Conservation (phyloP, 2,888 invertebrate genomes). For the Augochlorella aurata region DNA sequence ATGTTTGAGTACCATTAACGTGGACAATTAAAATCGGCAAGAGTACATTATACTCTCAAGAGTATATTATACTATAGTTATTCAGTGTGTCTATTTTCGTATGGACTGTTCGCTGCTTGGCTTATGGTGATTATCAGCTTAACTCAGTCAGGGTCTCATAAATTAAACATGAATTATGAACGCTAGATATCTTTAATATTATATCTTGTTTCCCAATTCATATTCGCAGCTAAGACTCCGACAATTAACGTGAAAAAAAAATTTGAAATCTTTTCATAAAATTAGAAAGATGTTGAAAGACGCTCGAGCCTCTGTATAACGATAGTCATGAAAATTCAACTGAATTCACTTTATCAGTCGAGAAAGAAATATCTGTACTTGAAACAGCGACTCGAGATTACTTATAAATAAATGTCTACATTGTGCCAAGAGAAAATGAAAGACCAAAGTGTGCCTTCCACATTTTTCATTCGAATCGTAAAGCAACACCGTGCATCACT, state of each 20-base stretch:
- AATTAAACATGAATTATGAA: constrained; percentile 4
- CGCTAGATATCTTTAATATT: neutral
- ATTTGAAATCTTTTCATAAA: neutral
- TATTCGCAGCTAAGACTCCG: neutral
- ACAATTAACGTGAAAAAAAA: neutral
- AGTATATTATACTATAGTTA: neutral
- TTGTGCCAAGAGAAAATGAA: neutral
- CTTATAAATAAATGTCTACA: too few relatives aligned
- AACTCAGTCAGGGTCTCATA: constrained; percentile 1
- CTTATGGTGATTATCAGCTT: neutral
- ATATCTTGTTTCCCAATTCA: neutral
- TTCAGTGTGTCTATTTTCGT: neutral
- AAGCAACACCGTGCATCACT: neutral
- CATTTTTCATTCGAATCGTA: constrained; percentile 4
- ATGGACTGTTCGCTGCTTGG: neutral
- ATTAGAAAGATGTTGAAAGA: neutral
- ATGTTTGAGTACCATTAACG: neutral
- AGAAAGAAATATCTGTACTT: neutral
- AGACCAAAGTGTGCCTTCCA: neutral
- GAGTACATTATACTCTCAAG: neutral
- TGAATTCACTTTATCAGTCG: neutral
- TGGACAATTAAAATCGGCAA: neutral
- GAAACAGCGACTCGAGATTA: neutral
- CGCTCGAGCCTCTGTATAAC: neutral
- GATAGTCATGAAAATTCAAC: neutral